A percentile compares a stretch with the other conserved stretches of the same genome.
phyloP scores from a whole-genome alignment of 1,140 invertebrate species.

The Pseudomyrmex sp. region DNA sequence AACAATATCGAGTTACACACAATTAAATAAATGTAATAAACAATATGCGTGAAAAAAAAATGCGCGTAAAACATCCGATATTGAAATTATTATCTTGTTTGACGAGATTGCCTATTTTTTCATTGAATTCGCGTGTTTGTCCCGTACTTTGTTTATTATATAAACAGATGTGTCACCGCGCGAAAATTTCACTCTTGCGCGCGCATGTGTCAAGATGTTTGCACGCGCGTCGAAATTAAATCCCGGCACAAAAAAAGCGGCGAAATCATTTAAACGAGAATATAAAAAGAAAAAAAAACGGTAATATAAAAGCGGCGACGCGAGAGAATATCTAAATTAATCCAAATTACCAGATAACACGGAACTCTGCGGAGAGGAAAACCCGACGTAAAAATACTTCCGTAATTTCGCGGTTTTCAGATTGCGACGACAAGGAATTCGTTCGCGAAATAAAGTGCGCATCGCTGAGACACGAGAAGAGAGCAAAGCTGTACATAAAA shows the following conservation, averaged over 20 bases:
- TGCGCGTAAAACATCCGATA: background rate
- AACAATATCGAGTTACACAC: slow-evolving; percentile 26
- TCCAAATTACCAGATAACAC: slow-evolving; percentile 40
- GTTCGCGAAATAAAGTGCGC: slow-evolving; percentile 55
- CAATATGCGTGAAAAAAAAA: background rate
- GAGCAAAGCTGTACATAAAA: no score
- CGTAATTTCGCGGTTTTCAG: slow-evolving; percentile 51
- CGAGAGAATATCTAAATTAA: slow-evolving; percentile 52
- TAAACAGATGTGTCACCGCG: background rate
- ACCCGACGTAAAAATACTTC: slow-evolving; percentile 50
- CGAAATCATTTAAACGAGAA: slow-evolving; percentile 19
- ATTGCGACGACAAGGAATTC: slow-evolving; percentile 34
- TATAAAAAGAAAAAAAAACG: background rate
- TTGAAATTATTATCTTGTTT: background rate
- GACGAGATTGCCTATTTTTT: background rate
- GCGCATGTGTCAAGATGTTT: slow-evolving; percentile 15
- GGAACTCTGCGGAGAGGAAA: background rate
- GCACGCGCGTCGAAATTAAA: slow-evolving; percentile 52
- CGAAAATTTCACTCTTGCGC: slow-evolving; percentile 3
- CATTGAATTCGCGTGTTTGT: no score
- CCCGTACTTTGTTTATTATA: background rate
- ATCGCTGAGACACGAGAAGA: slow-evolving; percentile 40
- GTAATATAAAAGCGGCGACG: slow-evolving; percentile 18
- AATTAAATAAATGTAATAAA: slow-evolving; percentile 35
- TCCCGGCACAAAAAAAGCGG: background rate